Evolutionary conservation across 1,140 invertebrate species (phyloP).

Genomic region (Holotrichia oblita): DNA sequence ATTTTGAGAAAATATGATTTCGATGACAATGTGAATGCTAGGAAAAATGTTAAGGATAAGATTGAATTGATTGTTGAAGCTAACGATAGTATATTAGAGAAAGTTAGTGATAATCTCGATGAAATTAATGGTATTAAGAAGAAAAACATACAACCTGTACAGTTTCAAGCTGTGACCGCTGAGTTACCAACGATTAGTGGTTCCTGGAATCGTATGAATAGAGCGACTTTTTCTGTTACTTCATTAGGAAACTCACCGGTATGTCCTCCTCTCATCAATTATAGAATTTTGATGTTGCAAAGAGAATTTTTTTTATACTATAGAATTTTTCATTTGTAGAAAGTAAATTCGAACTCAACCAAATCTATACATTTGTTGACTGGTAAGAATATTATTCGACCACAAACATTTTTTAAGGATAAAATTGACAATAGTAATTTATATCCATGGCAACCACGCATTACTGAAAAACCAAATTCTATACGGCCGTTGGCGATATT

Average conservation of each 20-base stretch:
- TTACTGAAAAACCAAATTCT: constrained; percentile 90
- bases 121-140: constrained; percentile 74
- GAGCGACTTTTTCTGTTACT: constrained; percentile 55
- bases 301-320: not conserved
- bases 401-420: constrained; percentile 86
- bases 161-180: constrained; percentile 60
- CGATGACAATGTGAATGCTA: constrained; percentile 67
- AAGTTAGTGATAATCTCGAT: constrained; percentile 78
- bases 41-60: constrained; percentile 72
- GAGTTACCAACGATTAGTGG: constrained; percentile 55
- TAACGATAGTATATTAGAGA: constrained; percentile 85
- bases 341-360: constrained; percentile 3
- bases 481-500: constrained; percentile 81
- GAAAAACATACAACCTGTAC: constrained; percentile 63
- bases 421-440: constrained; percentile 83
- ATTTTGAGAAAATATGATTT: constrained; percentile 70
- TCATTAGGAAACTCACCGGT: constrained; percentile 40
- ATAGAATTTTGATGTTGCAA: constrained; percentile 9
- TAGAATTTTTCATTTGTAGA: not conserved
- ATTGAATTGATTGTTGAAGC: constrained; percentile 78
- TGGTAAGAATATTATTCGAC: constrained; percentile 80
- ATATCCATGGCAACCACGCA: constrained; percentile 81
- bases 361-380: constrained; percentile 70
- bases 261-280: not conserved
- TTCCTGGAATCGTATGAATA: constrained; percentile 59